Base-by-base conservation (phyloP, 1,140 invertebrate species). In the Caenorhabditis inopinata region DNA sequence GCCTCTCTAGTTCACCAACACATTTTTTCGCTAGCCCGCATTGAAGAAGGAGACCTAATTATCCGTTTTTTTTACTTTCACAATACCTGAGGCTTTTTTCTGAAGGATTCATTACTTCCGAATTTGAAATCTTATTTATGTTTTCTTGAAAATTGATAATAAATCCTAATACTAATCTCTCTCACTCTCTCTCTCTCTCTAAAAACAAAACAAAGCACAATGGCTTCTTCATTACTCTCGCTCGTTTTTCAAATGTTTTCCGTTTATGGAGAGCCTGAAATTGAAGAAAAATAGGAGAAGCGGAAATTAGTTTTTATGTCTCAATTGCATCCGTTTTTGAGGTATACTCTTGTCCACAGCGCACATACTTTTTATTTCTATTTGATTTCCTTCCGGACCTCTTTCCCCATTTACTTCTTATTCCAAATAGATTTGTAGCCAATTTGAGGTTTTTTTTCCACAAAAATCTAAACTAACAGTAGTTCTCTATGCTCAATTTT, bases 321-420 rank as follows among this genome's bases (percentile, higher is more conserved):
- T 68, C 58, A 68, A 68, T 68, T 68, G 58, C 58, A 68, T 68
- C 58, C 58, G 58, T 68, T 68, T n/a, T 68, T 42, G 32, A 68
- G 58, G 58, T 68, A 18, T 68, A 38, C 58, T 38, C 58, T 68
- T 68, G 32, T 18, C 38, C 32, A n/a, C 58, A 42, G 29, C 58
- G 38, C 32, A n/a, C n/a, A n/a, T n/a, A 38, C 9, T 11, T 21
- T 42, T 68, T 68, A 38, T 42, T 68, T 38, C 29, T 68, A 68
- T 68, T 68, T 68, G 32, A 68, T 68, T 68, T 68, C 58, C 58
- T 68, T 68, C 58, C 58, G 58, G 58, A 68, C 58, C 58, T 21
- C 32, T 42, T 21, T 68, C 25, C 21, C 32, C 29, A 1, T 5
- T 12, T n/a, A 3, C 11, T 21, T 21, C 38, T 68, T 68, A 5